Conservation (phyloP, 2,797 vertebrate species). For the Chaetodon trifasciatus region DNA sequence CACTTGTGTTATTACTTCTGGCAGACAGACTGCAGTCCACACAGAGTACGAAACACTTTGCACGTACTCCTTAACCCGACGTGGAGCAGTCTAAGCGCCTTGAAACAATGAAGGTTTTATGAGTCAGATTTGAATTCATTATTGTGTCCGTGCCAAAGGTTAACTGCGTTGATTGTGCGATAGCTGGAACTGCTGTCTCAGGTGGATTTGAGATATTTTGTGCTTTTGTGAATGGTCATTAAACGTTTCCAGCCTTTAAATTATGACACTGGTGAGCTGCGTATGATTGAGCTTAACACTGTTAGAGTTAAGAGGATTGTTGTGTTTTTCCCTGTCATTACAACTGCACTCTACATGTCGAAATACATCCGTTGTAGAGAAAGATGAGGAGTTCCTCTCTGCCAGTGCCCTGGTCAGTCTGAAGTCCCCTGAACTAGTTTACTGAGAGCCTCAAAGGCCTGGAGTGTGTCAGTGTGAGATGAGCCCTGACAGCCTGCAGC, state of each 20-base stretch:
- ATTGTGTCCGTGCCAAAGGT: slow-evolving; percentile 51
- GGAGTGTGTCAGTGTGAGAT: slow-evolving; percentile 46
- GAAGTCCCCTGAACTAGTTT: slow-evolving; percentile 62
- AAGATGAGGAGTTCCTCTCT: background rate
- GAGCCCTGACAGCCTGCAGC: slow-evolving; percentile 55
- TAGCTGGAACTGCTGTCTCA: slow-evolving; percentile 52
- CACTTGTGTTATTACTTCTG: slow-evolving; percentile 62
- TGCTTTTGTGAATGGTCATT: slow-evolving; percentile 44
- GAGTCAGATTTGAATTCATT: slow-evolving; percentile 62
- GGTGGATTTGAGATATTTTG: slow-evolving; percentile 60
- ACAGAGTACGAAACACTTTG: slow-evolving; percentile 30
- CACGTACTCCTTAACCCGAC: slow-evolving; percentile 53
- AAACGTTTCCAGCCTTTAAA: slow-evolving; percentile 44
- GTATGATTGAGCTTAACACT: background rate
- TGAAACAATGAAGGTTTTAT: slow-evolving; percentile 65
- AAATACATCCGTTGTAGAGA: background rate
- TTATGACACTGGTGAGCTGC: slow-evolving; percentile 17
- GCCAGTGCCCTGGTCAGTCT: slow-evolving; percentile 40
- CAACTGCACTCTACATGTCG: background rate
- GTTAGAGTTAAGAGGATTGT: background rate
- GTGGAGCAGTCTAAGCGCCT: slow-evolving; percentile 28
- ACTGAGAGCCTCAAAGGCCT: slow-evolving; percentile 61
- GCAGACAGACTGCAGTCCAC: slow-evolving; percentile 52
- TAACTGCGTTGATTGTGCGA: slow-evolving; percentile 62
- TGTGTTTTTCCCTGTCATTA: slow-evolving; percentile 29